Evolutionary conservation across 2,888 invertebrate species (phyloP).

Genomic region (Cabera pusaria): DNA sequence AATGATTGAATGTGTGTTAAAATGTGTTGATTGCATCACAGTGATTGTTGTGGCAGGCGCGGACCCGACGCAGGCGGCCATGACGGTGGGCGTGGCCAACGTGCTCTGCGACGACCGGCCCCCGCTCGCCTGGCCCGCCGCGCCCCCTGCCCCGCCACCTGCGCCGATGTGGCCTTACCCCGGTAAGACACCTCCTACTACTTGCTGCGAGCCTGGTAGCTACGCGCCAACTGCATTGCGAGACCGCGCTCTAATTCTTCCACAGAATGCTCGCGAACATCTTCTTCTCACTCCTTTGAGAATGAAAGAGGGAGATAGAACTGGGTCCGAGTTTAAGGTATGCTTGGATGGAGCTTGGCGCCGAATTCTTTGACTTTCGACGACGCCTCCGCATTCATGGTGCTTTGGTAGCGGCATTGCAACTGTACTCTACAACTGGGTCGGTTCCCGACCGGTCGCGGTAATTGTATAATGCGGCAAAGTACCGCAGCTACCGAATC

Average conservation of each 20-base stretch:
- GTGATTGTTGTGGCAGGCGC: constrained; percentile 71
- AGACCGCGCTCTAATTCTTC: constrained; percentile 54
- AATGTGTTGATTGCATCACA: constrained; percentile 51
- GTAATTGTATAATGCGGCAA: neutral
- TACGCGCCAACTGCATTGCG: constrained; percentile 82
- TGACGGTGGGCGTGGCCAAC: constrained; percentile 86
- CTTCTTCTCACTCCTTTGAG: constrained; percentile 23
- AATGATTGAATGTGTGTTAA: too few species aligned
- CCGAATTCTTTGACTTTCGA: constrained; percentile 45
- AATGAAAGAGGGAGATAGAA: constrained; percentile 35
- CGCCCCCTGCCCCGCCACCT: constrained; percentile 82
- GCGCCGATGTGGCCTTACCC: constrained; percentile 93
- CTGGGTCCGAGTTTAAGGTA: constrained; percentile 15
- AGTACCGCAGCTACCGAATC: neutral
- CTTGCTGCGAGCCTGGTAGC: constrained; percentile 75
- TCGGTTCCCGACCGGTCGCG: constrained; percentile 39
- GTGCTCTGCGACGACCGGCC: constrained; percentile 86
- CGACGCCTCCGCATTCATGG: constrained; percentile 63
- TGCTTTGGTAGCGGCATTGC: constrained; percentile 76
- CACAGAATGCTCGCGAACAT: constrained; percentile 10
- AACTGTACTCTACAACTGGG: constrained; percentile 57
- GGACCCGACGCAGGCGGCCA: constrained; percentile 86
- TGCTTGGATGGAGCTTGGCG: constrained; percentile 31
- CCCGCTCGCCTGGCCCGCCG: constrained; percentile 82
- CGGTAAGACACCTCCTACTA: constrained; percentile 80